Conservation (phyloP, 2,797 vertebrate species). For the Glyptemys insculpta region DNA sequence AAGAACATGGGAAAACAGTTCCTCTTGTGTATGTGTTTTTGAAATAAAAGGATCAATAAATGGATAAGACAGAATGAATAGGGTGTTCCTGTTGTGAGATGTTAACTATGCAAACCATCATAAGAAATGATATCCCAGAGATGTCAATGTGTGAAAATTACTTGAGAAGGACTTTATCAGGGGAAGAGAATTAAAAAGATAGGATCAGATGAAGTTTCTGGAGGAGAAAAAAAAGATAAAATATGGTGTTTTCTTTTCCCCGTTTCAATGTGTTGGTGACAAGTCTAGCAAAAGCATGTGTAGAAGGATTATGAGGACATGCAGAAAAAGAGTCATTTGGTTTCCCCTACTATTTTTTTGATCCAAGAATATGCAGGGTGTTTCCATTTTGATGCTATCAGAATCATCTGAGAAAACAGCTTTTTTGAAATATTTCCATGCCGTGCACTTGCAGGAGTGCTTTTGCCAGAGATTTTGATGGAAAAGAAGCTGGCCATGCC, state of each 20-base stretch:
- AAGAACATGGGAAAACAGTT: not conserved
- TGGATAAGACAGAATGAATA: constrained; percentile 7
- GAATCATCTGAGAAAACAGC: not conserved
- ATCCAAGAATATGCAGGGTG: not conserved
- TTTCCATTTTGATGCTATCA: not conserved
- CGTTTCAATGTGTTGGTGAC: not conserved
- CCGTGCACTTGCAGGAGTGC: not conserved
- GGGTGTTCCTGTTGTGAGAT: not conserved
- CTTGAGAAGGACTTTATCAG: not conserved
- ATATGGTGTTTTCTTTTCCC: not conserved
- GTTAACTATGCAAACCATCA: not conserved
- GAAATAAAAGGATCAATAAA: not conserved
- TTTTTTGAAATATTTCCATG: not conserved
- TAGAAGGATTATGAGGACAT: not conserved
- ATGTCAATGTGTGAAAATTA: not conserved
- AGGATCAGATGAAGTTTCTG: not conserved
- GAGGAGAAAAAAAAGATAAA: not conserved
- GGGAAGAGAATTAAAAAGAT: not conserved
- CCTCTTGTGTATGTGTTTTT: not conserved
- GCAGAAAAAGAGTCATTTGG: not conserved
- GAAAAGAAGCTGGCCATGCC: constrained; percentile 6
- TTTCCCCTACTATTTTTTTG: not conserved
- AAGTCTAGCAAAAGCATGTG: not conserved
- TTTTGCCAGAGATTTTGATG: constrained; percentile 13
- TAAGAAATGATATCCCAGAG: not conserved